Evolutionary conservation across 1,140 invertebrate genomes (phyloP).

Genomic region (Nylanderia fulva): DNA sequence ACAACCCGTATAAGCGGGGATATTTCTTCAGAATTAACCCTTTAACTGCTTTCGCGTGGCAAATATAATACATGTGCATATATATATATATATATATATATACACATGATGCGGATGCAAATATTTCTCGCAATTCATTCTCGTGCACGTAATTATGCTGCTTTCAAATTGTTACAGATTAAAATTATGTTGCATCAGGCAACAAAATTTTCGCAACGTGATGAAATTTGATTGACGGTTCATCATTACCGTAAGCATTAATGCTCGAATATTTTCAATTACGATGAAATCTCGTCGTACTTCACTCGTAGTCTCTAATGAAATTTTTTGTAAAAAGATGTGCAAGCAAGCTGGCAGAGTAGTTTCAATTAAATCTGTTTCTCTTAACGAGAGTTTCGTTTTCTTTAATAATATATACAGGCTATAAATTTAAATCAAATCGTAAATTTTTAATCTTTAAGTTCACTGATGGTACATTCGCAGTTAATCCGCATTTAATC

Average conservation of each 20-base stretch:
- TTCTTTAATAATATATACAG: too few relatives aligned
- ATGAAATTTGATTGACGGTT: slow-evolving; percentile 26
- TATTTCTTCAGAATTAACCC: slow-evolving; percentile 13
- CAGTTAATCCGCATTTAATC: not conserved
- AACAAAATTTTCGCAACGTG: not conserved
- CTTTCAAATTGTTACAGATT: not conserved
- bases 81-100: not conserved
- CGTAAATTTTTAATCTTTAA: not conserved
- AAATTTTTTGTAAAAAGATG: not conserved
- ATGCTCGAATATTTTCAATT: slow-evolving; percentile 4
- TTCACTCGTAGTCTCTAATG: not conserved
- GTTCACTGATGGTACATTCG: not conserved
- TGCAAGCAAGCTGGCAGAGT: not conserved
- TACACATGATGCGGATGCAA: not conserved
- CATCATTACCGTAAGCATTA: not conserved
- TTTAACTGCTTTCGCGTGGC: not conserved
- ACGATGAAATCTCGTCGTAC: not conserved
- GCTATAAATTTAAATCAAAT: slow-evolving; percentile 4
- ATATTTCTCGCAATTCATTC: not conserved
- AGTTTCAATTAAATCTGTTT: slow-evolving; percentile 17
- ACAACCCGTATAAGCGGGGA: not conserved
- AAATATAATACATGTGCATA: not conserved
- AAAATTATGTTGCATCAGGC: not conserved
- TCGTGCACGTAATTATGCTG: not conserved
- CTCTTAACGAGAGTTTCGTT: too few relatives aligned